Percentiles rank a stretch among this genome's conserved stretches.
phyloP scores from a whole-genome alignment of 2,113 vertebrate genomes.

The Ranitomeya variabilis region DNA sequence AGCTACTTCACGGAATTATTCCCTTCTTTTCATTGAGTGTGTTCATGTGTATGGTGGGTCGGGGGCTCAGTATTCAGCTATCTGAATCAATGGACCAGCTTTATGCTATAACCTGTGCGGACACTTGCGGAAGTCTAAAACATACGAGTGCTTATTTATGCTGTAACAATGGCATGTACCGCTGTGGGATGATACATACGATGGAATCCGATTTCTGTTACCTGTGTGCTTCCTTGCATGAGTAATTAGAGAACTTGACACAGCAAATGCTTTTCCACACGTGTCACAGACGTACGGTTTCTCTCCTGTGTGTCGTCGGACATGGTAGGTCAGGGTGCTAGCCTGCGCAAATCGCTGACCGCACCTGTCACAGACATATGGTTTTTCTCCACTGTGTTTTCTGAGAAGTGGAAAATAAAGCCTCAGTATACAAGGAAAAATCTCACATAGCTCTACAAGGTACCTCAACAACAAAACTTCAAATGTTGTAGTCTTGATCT shows the following conservation, averaged over 20 bases:
- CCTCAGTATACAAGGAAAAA: background rate
- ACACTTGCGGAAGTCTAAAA: too few species aligned
- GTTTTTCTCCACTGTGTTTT: slow-evolving; percentile 97
- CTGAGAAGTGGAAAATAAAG: slow-evolving; percentile 64
- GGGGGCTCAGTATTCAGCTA: too few species aligned
- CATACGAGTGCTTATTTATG: too few species aligned
- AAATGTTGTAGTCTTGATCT: too few species aligned
- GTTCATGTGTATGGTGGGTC: too few species aligned
- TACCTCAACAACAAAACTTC: too few species aligned
- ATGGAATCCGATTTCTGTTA: slow-evolving; percentile 58
- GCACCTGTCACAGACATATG: slow-evolving; percentile 92
- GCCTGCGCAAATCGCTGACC: slow-evolving; percentile 96
- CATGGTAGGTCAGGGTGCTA: slow-evolving; percentile 95
- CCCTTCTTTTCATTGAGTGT: too few species aligned
- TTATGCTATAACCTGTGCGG: too few species aligned
- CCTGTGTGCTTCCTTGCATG: slow-evolving; percentile 95
- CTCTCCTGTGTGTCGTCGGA: slow-evolving; percentile 94
- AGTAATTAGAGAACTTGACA: slow-evolving; percentile 96
- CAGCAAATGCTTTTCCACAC: slow-evolving; percentile 95
- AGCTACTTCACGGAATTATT: too few species aligned
- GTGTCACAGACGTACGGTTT: slow-evolving; percentile 96
- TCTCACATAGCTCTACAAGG: too few species aligned
- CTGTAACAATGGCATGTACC: too few species aligned
- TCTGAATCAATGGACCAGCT: too few species aligned
- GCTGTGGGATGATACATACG: background rate